A percentile compares a stretch with the other conserved stretches of the same genome.
Conservation (phyloP, 2,888 invertebrate species). For the Coleophora deauratella region DNA sequence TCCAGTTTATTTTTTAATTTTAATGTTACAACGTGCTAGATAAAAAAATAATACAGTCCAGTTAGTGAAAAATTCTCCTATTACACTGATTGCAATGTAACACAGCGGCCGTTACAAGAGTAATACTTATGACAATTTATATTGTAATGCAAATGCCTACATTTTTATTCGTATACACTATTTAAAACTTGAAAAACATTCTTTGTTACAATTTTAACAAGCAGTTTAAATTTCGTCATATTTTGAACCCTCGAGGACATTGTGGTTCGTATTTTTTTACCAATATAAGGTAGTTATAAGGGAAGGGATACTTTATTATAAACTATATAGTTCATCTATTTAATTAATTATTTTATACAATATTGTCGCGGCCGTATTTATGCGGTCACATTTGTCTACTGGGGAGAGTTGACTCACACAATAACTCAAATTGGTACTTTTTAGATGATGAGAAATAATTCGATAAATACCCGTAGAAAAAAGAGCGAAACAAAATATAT, state of each 20-base stretch:
- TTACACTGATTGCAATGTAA: conserved; percentile 14
- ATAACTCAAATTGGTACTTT: conserved; percentile 14
- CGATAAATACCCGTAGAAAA: too few relatives aligned
- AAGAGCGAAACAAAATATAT: too few relatives aligned
- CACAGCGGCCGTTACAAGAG: conserved; percentile 15
- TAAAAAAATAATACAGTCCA: conserved; percentile 73
- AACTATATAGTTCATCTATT: conserved; percentile 53
- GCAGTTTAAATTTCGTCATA: conserved; percentile 46
- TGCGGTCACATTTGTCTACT: conserved; percentile 25
- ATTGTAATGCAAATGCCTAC: conserved; percentile 32
- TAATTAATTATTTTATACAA: conserved; percentile 29
- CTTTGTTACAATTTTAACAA: conserved; percentile 59
- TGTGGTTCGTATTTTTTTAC: conserved; percentile 29
- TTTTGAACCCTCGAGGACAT: conserved; percentile 35
- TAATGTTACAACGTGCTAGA: conserved; percentile 72
- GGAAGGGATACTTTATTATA: background rate
- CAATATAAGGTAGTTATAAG: conserved; percentile 39
- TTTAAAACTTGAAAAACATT: conserved; percentile 54
- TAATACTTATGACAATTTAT: conserved; percentile 31
- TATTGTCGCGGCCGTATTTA: conserved; percentile 25
- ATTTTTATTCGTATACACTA: conserved; percentile 38
- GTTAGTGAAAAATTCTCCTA: conserved; percentile 62
- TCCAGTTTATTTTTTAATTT: conserved; percentile 70
- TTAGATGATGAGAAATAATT: too few relatives aligned
- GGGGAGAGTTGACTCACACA: conserved; percentile 32